Evolutionary conservation across 2,888 invertebrate genomes (phyloP), one percentile per base, ranked within the genome.

Genomic region (Sminthurides aquaticus): DNA sequence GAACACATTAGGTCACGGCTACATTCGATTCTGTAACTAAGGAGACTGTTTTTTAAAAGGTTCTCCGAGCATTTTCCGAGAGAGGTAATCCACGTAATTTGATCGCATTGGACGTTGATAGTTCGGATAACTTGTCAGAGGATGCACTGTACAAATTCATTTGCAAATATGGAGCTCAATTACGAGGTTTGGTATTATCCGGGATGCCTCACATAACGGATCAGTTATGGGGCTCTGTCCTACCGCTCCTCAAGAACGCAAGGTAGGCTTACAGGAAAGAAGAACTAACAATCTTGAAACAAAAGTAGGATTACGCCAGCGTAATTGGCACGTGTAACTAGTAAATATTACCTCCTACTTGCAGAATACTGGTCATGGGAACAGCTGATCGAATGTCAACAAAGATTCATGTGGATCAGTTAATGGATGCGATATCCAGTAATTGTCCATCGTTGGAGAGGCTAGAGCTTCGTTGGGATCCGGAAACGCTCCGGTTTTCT

Each of bases 181-280:
- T 99, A 66, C 86, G 87, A 80, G 98, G 94, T 0, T 83, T 97
- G 52, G 86, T 87, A 67, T 81, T 97, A 28, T 90, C 92, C 65
- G 96, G 99, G 56, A 98, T 99, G 89, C 90, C 97, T 0, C 97
- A 98, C 78, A 90, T 99, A 75, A 95, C 97, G 0, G 99, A 99
- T 81, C 93, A 95, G 77, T 86, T 99, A 72, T 99, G 98, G 96
- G 91, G 94, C 82, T 90, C 91, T 74, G 90, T 96, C 70, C 83
- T 99, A 71, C 93, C 95, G 1, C 87, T 92, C 70, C 82, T 99
- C 60, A 87, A 86, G 66, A 95, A 96, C 78, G 89, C 94, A 74
- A 93, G 88, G 98, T 97, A 77, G 80, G 75, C 66, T n/a, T n/a
- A n/a, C n/a, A n/a, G n/a, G n/a, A n/a, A n/a, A n/a, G n/a, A 8